A percentile compares a stretch with the other conserved stretches of the same genome.
These are phyloP conservation scores for Spicauda simplicius DNA, from an alignment of 2,888 invertebrate species.

Conservation along the genomic window DNA sequence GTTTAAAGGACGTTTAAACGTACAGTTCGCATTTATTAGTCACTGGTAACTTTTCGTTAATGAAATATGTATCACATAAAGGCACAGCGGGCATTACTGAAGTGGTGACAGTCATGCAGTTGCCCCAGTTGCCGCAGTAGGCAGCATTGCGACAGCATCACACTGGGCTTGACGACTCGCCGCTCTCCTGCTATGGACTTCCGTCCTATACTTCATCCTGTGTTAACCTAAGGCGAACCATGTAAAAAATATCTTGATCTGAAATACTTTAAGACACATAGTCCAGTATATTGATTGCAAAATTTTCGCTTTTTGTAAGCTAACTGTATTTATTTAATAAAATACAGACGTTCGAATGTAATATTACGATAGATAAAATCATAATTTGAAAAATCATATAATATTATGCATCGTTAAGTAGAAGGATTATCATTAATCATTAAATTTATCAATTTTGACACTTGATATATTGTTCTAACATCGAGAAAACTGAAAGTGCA, in stretches of 20 bases:
- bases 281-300: background rate
- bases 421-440: too few species aligned
- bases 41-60: conserved; percentile 27
- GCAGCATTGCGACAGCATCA: conserved; percentile 48
- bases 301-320: background rate
- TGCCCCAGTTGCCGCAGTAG: conserved; percentile 48
- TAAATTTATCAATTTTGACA: too few species aligned
- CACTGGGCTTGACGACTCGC: conserved; percentile 44
- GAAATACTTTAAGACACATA: background rate
- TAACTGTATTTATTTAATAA: too few species aligned
- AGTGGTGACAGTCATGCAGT: conserved; percentile 48
- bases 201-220: conserved; percentile 30
- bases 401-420: too few species aligned
- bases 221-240: background rate
- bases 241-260: background rate
- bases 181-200: conserved; percentile 42
- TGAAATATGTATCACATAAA: conserved; percentile 49
- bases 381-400: too few species aligned
- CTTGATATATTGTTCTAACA: too few species aligned
- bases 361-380: too few species aligned
- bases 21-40: conserved; percentile 1
- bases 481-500: background rate
- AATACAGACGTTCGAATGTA: too few species aligned
- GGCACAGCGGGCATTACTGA: conserved; percentile 46
- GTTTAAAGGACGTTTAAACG: background rate